These are phyloP conservation scores for Volucella zonaria DNA, from an alignment of 2,888 invertebrate species.

Conservation along the genomic window DNA sequence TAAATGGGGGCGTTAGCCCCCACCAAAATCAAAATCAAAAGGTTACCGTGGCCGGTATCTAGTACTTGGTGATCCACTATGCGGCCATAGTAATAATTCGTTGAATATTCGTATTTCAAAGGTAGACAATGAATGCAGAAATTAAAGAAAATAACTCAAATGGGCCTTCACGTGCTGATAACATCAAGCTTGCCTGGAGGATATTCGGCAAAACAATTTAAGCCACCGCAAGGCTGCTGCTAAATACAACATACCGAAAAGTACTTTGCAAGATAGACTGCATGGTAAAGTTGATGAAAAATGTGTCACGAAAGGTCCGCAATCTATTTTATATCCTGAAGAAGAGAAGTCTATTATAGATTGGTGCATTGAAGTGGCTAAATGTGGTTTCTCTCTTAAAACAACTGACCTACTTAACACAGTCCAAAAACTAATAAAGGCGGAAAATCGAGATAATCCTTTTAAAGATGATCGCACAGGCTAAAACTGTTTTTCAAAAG, in stretches of 20 bases:
- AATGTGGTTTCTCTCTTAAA: too few relatives aligned
- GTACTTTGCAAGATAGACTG: background rate
- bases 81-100: slow-evolving; percentile 1
- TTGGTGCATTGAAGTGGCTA: too few relatives aligned
- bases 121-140: background rate
- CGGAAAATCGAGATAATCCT: background rate
- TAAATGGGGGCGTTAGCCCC: too few relatives aligned
- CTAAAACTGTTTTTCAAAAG: background rate
- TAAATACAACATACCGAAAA: background rate
- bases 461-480: slow-evolving; percentile 7
- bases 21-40: too few relatives aligned
- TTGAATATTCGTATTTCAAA: background rate
- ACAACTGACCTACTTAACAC: too few relatives aligned
- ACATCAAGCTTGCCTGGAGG: slow-evolving; percentile 5
- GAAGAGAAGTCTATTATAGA: too few relatives aligned
- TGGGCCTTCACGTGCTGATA: background rate
- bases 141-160: background rate
- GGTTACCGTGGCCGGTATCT: too few relatives aligned
- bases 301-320: background rate
- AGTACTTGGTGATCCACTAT: too few relatives aligned
- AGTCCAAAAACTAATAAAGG: background rate
- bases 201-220: background rate
- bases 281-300: background rate
- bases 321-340: too few relatives aligned
- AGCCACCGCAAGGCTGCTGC: too few relatives aligned